Percentiles rank a stretch among this genome's conserved stretches.
Evolutionary conservation across 2,797 vertebrate species (phyloP).

Genomic region (Crocidura indochinensis): DNA sequence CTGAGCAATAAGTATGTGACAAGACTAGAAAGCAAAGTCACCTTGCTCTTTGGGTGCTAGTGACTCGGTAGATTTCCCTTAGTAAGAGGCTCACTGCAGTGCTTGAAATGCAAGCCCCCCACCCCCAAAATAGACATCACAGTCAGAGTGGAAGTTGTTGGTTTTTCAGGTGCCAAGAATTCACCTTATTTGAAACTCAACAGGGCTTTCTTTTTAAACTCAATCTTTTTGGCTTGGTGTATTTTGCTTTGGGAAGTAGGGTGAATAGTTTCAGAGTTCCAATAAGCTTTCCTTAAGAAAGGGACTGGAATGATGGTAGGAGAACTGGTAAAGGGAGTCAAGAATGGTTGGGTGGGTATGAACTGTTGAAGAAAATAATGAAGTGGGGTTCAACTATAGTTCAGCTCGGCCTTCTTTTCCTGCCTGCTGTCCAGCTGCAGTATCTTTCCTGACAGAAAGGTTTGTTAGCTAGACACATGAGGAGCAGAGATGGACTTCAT

Average conservation of each 20-base stretch:
- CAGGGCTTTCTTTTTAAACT: slow-evolving; percentile 60
- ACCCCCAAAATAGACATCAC: slow-evolving; percentile 69
- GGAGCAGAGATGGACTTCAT: slow-evolving; percentile 76
- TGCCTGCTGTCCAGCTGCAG: slow-evolving; percentile 40
- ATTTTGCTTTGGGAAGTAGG: slow-evolving; percentile 68
- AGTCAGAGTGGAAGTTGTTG: slow-evolving; percentile 72
- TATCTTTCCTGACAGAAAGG: slow-evolving; percentile 69
- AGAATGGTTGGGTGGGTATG: slow-evolving; percentile 66
- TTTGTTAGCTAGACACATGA: background rate
- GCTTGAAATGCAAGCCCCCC: slow-evolving; percentile 52
- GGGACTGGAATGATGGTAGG: slow-evolving; percentile 65
- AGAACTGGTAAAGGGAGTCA: slow-evolving; percentile 72
- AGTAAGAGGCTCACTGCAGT: background rate
- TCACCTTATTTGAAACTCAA: slow-evolving; percentile 74
- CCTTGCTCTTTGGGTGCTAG: slow-evolving; percentile 42
- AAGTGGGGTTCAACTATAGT: slow-evolving; percentile 79
- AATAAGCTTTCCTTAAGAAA: slow-evolving; percentile 61
- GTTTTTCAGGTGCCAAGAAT: slow-evolving; percentile 75
- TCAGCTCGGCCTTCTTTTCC: slow-evolving; percentile 74
- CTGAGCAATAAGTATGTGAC: slow-evolving; percentile 38
- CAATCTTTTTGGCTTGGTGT: slow-evolving; percentile 62
- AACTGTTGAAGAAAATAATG: slow-evolving; percentile 70
- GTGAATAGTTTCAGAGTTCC: slow-evolving; percentile 63
- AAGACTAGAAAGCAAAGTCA: slow-evolving; percentile 61
- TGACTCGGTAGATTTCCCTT: slow-evolving; percentile 49